Evolutionary conservation across 2,888 invertebrate species (phyloP), one percentile per base, ranked within the genome.

Genomic region (Hemicrepidius hirtus): DNA sequence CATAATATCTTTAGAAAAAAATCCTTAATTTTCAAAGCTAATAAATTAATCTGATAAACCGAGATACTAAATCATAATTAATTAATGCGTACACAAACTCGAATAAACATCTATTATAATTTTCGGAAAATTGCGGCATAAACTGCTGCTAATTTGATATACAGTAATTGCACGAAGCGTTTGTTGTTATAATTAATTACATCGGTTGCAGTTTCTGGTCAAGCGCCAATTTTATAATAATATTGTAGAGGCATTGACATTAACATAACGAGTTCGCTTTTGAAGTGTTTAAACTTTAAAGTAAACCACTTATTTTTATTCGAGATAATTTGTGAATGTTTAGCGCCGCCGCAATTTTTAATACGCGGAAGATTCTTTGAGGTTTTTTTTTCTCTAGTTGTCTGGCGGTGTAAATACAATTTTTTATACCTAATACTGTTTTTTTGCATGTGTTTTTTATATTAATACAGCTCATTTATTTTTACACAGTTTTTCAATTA

Each of bases 111-210:
- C 50, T 10, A 59, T 63, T 53, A 69, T 65, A 65, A 65, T 70
- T 70, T 73, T 69, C 53, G 40, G 68, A 73, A 66, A 73, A 73
- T 62, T 60, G 60, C 66, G 55, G 64, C 60, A 73, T 49, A 73
- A 73, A 69, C 64, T 65, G 59, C 46, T 67, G 71, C 59, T 73
- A 73, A 73, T 70, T 70, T 53, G 69, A 73, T 73, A 21, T 59
- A 53, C 46, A 44, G 28, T 64, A 70, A 69, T 73, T 73, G 69
- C 44, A n/a, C 49, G 49, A 35, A 65, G 62, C 66, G 69, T 66
- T 66, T 70, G 65, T 65, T 59, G 62, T 65, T 57, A 50, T 68
- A 73, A 69, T 70, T 73, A 73, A 69, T 73, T 70, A 68, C 50
- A 28, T 28, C 71, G 44, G 28, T 21, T 60, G 49, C 60, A 41